Base-by-base conservation (phyloP, 2,113 vertebrate genomes). In the Amphiprion ocellaris region DNA sequence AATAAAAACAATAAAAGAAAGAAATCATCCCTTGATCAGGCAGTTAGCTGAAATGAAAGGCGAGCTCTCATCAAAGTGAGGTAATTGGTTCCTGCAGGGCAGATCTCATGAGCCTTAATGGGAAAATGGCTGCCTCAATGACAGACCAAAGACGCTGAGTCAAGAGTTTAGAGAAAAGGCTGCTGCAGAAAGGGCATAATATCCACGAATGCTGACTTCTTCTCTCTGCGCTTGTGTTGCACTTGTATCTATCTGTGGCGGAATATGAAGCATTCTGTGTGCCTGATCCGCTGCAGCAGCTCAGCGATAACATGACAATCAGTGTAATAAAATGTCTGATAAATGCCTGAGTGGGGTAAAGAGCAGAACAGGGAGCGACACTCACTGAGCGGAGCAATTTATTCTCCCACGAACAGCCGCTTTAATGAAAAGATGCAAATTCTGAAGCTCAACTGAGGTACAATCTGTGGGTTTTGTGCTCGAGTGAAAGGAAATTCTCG, bases 121-220 rank as follows among this genome's bases (percentile, higher is more conserved):
- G 74, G 86, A 90, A 93, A 92, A 93, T 92, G 90, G 83, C 88
- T 24, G 87, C 90, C 77, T 88, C 85, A 85, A 82, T 87, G 85
- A 82, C 79, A 82, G 61, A 58, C 60, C 73, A 89, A 89, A 91
- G 80, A 68, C 50, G 86, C 90, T 89, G 91, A 92, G 53, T 92
- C 83, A 89, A 86, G 79, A 79, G 65, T 90, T 89, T 84, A 17
- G 28, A 61, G 68, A 69, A 4, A 37, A 67, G 58, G 78, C 67
- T 76, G 81, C 78, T 41, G 69, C 74, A 59, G 52, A 69, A 41
- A n/a, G 30, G 59, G 52, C 71, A 63, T 71, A 52, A 66, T 50
- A 50, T 44, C 41, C 52, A 37, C 28, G 61, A 74, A 52, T 47
- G 49, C 52, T 68, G 66, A 63, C 41, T 53, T 83, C 11, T 61